phyloP scores from a whole-genome alignment of 2,113 vertebrate species.

The Ivindomyrus marchei region DNA sequence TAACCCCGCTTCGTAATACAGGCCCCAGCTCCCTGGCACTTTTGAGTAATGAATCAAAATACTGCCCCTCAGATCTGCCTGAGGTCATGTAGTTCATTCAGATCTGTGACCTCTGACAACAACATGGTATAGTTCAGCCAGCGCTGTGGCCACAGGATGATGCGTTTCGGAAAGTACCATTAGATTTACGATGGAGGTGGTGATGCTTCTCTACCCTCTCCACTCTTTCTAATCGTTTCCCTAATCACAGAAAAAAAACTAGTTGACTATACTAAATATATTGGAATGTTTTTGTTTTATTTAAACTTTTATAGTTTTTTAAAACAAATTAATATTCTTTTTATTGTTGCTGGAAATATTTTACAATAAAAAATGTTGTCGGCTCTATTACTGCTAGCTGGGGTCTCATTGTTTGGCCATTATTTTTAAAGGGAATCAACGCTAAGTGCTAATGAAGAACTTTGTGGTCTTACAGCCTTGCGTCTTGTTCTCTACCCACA shows the following conservation, averaged over 20 bases:
- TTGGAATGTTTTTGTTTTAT: slow-evolving; percentile 39
- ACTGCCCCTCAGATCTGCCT: background rate
- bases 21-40: background rate
- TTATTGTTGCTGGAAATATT: slow-evolving; percentile 46
- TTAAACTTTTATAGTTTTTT: slow-evolving; percentile 52
- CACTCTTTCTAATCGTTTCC: slow-evolving; percentile 6
- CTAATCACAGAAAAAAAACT: slow-evolving; percentile 10
- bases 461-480: background rate
- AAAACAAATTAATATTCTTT: slow-evolving; percentile 32
- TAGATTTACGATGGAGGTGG: background rate
- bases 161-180: background rate
- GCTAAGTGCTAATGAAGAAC: background rate
- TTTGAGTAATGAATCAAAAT: background rate
- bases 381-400: background rate
- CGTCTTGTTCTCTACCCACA: background rate
- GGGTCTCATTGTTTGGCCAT: background rate
- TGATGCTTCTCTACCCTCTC: background rate
- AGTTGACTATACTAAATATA: slow-evolving; percentile 30
- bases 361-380: slow-evolving; percentile 58
- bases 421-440: background rate
- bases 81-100: background rate
- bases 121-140: background rate
- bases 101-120: no score
- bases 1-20: no score
- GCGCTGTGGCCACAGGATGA: background rate